Evolutionary conservation across 30 jellyfish, hydroid and myxozoan genomes (phyloP).

Genomic region (Chrysaora quinquecirrha): DNA sequence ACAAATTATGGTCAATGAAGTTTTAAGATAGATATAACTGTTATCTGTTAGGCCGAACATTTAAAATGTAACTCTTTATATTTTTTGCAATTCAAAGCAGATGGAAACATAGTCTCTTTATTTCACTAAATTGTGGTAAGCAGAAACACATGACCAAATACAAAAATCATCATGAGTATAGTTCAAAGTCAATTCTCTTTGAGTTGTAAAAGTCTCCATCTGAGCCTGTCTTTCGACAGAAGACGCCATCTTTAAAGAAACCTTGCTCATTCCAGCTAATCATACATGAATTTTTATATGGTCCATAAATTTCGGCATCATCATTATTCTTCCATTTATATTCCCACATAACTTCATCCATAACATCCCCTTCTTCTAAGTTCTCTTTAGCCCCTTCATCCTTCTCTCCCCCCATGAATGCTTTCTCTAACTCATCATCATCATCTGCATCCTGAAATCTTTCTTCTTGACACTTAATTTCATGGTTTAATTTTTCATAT

Average conservation of each 20-base stretch:
- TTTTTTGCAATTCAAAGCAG: too few relatives aligned
- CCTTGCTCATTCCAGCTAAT: constrained; percentile 83
- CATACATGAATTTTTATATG: constrained; percentile 85
- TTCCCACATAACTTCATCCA: constrained; percentile 87
- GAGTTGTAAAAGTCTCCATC: constrained; percentile 78
- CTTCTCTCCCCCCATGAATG: constrained; percentile 57
- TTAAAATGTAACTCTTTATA: too few relatives aligned
- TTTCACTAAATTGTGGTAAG: too few relatives aligned
- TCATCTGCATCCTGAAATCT: constrained; percentile 67
- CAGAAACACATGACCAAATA: too few relatives aligned
- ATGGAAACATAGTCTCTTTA: too few relatives aligned
- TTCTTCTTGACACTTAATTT: constrained; percentile 43
- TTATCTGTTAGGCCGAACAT: too few relatives aligned
- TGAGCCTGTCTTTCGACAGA: constrained; percentile 77
- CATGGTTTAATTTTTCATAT: constrained; percentile 70
- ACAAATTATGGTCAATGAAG: too few relatives aligned
- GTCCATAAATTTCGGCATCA: constrained; percentile 81
- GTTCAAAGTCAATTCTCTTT: constrained; percentile 87
- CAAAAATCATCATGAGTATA: too few relatives aligned
- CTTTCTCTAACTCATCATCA: constrained; percentile 93
- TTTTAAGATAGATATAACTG: too few relatives aligned
- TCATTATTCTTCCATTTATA: constrained; percentile 79
- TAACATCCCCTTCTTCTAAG: not conserved
- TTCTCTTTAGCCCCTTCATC: not conserved
- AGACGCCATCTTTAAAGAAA: constrained; percentile 75